Percentiles rank a stretch among this genome's conserved stretches.
Evolutionary conservation across 2,888 invertebrate species (phyloP).

Genomic region (Norana najaformis): DNA sequence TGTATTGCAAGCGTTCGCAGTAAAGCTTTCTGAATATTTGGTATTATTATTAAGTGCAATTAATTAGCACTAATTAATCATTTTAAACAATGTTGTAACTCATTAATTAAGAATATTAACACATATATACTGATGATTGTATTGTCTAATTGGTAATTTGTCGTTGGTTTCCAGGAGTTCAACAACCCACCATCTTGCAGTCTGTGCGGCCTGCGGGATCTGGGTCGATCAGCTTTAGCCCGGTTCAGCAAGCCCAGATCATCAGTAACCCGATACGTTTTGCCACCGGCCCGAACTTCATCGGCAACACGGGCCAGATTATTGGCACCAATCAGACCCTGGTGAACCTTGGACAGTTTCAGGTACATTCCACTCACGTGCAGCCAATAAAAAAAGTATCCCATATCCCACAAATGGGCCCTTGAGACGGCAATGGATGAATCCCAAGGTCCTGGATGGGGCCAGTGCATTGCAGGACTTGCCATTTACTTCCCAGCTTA

Average conservation of each 20-base stretch:
- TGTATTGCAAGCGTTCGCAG: neutral
- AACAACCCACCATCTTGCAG: conserved; percentile 22
- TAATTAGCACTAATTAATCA: neutral
- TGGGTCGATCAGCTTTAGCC: conserved; percentile 21
- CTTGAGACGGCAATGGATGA: too few species aligned
- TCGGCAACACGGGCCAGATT: conserved; percentile 39
- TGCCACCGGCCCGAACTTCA: conserved; percentile 37
- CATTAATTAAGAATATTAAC: neutral
- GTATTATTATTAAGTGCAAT: neutral
- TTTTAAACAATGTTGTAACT: neutral
- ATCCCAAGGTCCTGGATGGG: too few species aligned
- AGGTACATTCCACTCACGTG: conserved; percentile 26
- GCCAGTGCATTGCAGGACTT: too few species aligned
- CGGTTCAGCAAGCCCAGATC: conserved; percentile 34
- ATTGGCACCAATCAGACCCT: conserved; percentile 51
- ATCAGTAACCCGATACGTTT: conserved; percentile 39
- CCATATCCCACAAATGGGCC: too few species aligned
- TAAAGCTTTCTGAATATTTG: neutral
- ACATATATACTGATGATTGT: neutral
- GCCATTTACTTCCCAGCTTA: too few species aligned
- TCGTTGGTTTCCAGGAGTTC: neutral
- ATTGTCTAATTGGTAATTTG: neutral
- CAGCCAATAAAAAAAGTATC: too few species aligned
- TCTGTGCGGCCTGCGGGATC: neutral
- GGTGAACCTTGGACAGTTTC: conserved; percentile 45